Base-by-base conservation (phyloP, 2,888 invertebrate species). In the Mesorhabditis spiculigera region DNA sequence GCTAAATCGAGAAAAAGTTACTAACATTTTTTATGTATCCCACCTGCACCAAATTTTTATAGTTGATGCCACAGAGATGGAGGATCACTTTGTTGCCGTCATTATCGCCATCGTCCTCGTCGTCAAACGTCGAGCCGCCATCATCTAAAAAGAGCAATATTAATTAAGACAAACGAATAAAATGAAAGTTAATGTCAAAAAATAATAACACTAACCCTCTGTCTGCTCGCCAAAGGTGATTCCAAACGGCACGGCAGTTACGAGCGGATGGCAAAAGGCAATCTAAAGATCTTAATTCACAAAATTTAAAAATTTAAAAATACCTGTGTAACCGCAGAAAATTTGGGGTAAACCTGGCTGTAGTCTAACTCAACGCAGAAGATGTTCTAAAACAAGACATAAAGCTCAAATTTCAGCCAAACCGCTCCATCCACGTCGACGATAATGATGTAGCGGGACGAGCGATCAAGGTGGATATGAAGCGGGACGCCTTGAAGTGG, bases 391-490 rank as follows among this genome's bases (percentile, higher is more conserved):
- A 84, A 83, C 72, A 61, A 5, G 6, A 10, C 3, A 28, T 44
- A 62, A 28, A 45, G 0, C 4, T 63, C 1, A 44, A 63, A 61
- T 8, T 64, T 68, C n/a, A 42, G 66, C 78, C 83, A 77, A 80
- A 90, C 92, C 86, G 92, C 90, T 76, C 92, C 91, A 78, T 91
- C 91, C 81, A 93, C 91, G 87, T 95, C 95, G 0, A 95, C 92
- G 58, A 96, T 89, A 45, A 95, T 89, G 68, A 97, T 89, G 87
- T 93, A 95, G 75, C 90, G 91, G 0, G 94, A 93, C 66, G 92
- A 91, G 65, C 92, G 89, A 87, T 96, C 95, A 68, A 95, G 88
- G 45, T 70, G 66, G 5, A 75, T 65, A 10, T 64, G 58, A 43
- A 75, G 63, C 5, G 58, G 50, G 8, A 5, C 68, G 43, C 10